phyloP scores from a whole-genome alignment of 2,113 vertebrate genomes.

The Columba livia region DNA sequence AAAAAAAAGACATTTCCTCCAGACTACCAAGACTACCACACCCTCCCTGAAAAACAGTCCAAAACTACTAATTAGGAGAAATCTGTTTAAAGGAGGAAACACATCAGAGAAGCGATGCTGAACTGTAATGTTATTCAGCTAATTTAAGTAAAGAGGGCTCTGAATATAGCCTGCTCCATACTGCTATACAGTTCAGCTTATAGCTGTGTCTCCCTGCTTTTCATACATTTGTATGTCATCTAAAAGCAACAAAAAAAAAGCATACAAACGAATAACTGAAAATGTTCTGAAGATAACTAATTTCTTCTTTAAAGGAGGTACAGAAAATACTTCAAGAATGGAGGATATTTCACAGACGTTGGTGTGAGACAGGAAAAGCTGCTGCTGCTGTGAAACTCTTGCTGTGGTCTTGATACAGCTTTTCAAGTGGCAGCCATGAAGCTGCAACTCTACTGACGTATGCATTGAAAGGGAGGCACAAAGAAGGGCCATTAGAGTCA shows the following conservation, averaged over 20 bases:
- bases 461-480: not conserved
- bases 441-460: not conserved
- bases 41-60: not conserved
- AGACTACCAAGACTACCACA: not conserved
- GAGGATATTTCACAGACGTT: not conserved
- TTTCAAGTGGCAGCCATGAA: not conserved
- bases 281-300: not conserved
- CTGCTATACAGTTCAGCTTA: not conserved
- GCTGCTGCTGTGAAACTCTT: not conserved
- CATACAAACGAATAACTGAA: not conserved
- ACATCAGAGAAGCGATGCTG: not conserved
- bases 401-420: not conserved
- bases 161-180: not conserved
- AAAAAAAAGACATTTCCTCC: not conserved
- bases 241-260: not conserved
- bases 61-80: not conserved
- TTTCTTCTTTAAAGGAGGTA: not conserved
- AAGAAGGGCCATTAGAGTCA: not conserved
- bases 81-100: not conserved
- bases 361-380: not conserved
- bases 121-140: not conserved
- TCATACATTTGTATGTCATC: not conserved
- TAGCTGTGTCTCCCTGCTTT: not conserved
- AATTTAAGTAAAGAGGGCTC: not conserved
- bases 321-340: not conserved